Percentiles rank a stretch among this genome's conserved stretches.
phyloP scores from a whole-genome alignment of 1,140 invertebrate genomes.

The Steinernema feltiae region DNA sequence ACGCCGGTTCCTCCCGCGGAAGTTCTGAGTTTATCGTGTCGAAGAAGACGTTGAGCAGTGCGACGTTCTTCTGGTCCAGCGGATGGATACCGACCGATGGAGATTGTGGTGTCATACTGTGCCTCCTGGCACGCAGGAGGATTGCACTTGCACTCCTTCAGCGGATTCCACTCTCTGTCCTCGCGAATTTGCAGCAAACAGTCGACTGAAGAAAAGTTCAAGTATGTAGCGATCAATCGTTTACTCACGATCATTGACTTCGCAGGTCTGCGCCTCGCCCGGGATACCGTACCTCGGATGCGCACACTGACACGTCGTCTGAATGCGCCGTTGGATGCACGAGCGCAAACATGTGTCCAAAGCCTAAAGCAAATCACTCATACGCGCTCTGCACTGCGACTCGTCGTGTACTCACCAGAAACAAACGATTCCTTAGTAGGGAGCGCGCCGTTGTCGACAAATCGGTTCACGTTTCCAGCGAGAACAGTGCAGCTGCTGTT shows the following conservation, averaged over 20 bases:
- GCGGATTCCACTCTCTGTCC: neutral
- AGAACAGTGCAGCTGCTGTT: conserved; percentile 38
- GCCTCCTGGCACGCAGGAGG: neutral
- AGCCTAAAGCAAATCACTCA: conserved; percentile 25
- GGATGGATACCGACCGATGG: neutral
- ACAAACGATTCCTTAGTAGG: conserved; percentile 31
- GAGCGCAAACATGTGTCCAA: conserved; percentile 20
- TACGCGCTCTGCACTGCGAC: neutral
- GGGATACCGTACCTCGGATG: neutral
- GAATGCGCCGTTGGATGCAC: too few species aligned
- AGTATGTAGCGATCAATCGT: neutral
- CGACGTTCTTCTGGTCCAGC: neutral
- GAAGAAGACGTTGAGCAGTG: neutral
- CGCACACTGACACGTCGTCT: neutral
- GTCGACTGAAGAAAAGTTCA: neutral
- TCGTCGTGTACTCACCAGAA: conserved; percentile 3
- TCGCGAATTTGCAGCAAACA: neutral
- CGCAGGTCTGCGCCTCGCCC: neutral
- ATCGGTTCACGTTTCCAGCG: conserved; percentile 24
- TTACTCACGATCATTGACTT: neutral
- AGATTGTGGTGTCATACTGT: neutral
- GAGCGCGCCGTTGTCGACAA: conserved; percentile 8
- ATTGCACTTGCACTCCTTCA: neutral
- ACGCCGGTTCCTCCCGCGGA: neutral
- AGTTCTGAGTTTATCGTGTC: neutral